These are phyloP conservation scores for Nephrocerus scutellatus DNA, from an alignment of 2,888 invertebrate species.

Conservation along the genomic window DNA sequence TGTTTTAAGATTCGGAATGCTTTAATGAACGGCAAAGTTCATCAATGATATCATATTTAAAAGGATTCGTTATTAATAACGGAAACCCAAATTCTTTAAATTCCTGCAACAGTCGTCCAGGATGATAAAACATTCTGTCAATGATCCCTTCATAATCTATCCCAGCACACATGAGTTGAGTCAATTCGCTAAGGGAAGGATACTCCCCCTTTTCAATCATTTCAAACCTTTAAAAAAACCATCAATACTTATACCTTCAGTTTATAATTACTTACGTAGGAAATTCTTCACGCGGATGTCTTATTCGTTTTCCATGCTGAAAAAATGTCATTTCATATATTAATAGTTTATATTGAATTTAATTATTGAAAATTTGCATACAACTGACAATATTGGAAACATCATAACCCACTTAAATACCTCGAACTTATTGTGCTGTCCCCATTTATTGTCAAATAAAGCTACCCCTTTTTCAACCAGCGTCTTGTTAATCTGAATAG, in stretches of 20 bases:
- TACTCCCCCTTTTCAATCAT: slow-evolving; percentile 36
- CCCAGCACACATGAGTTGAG: slow-evolving; percentile 24
- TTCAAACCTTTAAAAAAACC: slow-evolving; percentile 27
- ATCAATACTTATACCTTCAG: slow-evolving; percentile 1
- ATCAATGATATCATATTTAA: slow-evolving; percentile 27
- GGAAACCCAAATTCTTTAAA: slow-evolving; percentile 23
- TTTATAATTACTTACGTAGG: slow-evolving; percentile 28
- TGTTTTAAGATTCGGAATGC: too few species aligned
- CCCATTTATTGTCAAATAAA: slow-evolving; percentile 28
- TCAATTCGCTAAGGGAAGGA: slow-evolving; percentile 31
- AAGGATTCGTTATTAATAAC: slow-evolving; percentile 29
- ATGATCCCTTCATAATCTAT: slow-evolving; percentile 31
- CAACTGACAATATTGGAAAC: too few species aligned
- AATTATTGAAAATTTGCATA: too few species aligned
- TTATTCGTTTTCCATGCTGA: slow-evolving; percentile 26
- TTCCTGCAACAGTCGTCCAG: slow-evolving; percentile 21
- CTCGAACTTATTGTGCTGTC: slow-evolving; percentile 20
- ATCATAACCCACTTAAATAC: too few species aligned
- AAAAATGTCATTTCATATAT: slow-evolving; percentile 18
- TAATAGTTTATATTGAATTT: too few species aligned
- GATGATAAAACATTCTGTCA: slow-evolving; percentile 20
- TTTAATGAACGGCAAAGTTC: slow-evolving; percentile 18
- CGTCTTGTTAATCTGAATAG: slow-evolving; percentile 27
- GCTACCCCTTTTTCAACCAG: slow-evolving; percentile 27
- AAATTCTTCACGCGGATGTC: slow-evolving; percentile 31